These are phyloP conservation scores for Altica lythri DNA, from an alignment of 2,888 invertebrate genomes.

Conservation along the genomic window DNA sequence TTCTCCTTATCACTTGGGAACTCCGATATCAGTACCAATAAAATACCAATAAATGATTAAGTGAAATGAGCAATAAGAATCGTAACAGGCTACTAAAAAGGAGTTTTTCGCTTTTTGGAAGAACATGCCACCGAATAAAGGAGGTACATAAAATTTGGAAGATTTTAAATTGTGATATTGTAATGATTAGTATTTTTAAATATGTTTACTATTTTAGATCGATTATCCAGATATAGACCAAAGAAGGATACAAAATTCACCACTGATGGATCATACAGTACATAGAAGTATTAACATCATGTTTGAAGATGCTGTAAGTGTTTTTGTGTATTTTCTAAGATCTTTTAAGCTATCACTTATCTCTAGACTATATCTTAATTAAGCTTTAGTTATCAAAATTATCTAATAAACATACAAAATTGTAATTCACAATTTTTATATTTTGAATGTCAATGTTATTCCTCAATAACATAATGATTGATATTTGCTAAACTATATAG, in stretches of 20 bases:
- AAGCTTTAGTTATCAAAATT: background rate
- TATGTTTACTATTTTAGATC: constrained; percentile 61
- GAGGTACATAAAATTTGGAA: constrained; percentile 26
- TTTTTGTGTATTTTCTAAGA: too few species aligned
- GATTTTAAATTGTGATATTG: background rate
- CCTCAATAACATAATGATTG: too few species aligned
- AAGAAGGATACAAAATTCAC: constrained; percentile 52
- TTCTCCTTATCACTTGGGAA: constrained; percentile 24
- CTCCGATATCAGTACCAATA: constrained; percentile 6
- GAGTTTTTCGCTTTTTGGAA: constrained; percentile 11
- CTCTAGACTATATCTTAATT: background rate
- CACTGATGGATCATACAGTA: constrained; percentile 54
- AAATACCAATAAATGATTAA: background rate
- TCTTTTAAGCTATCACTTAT: too few species aligned
- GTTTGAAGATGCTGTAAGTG: constrained; percentile 54
- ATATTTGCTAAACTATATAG: too few species aligned
- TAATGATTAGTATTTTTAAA: background rate
- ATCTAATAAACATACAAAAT: too few species aligned
- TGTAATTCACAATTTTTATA: too few species aligned
- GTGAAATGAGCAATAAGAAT: constrained; percentile 15
- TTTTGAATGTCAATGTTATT: too few species aligned
- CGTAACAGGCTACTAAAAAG: constrained; percentile 1
- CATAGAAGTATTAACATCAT: constrained; percentile 53
- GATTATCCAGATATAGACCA: constrained; percentile 68
- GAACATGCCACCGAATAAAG: constrained; percentile 20